Evolutionary conservation across 37 sponge, comb jelly and placozoan genomes (phyloP).

Genomic region (Hormiphora californensis): DNA sequence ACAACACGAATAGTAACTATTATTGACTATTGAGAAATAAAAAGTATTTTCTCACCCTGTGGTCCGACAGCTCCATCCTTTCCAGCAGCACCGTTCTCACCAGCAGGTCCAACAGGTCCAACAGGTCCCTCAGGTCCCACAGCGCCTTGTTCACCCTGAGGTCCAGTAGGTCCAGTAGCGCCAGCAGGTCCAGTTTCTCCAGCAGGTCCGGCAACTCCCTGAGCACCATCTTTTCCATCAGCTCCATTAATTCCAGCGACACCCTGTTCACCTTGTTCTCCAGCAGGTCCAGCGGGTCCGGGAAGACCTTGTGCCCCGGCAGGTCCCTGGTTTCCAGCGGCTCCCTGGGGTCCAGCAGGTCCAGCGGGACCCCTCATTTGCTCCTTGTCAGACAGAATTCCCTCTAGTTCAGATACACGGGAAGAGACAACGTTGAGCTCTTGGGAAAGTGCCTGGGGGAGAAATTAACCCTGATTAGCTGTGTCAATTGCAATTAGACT

Average conservation of each 20-base stretch:
- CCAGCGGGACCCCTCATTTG: conserved; percentile 17
- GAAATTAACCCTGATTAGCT: too few species aligned
- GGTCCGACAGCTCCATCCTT: neutral
- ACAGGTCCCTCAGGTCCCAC: neutral
- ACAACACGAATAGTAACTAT: too few species aligned
- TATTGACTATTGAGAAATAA: too few species aligned
- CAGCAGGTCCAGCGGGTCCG: conserved; percentile 2
- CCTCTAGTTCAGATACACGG: neutral
- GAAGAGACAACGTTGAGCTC: neutral
- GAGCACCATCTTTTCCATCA: neutral
- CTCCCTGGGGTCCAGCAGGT: conserved; percentile 2
- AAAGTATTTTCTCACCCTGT: too few species aligned
- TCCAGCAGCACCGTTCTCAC: conserved; percentile 1
- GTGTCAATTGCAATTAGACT: too few species aligned
- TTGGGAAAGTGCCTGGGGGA: neutral
- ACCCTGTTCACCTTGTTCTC: neutral
- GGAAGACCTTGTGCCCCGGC: conserved; percentile 23
- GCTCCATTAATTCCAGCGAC: neutral
- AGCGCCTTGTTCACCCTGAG: neutral
- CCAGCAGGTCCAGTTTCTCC: conserved; percentile 33
- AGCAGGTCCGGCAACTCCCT: neutral
- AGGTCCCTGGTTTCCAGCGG: conserved; percentile 3
- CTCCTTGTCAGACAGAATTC: neutral
- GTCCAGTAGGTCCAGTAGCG: neutral
- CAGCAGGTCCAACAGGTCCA: neutral